These are phyloP conservation scores for Tympanoctomys barrerae DNA, from an alignment of 2,797 vertebrate species.

Conservation along the genomic window DNA sequence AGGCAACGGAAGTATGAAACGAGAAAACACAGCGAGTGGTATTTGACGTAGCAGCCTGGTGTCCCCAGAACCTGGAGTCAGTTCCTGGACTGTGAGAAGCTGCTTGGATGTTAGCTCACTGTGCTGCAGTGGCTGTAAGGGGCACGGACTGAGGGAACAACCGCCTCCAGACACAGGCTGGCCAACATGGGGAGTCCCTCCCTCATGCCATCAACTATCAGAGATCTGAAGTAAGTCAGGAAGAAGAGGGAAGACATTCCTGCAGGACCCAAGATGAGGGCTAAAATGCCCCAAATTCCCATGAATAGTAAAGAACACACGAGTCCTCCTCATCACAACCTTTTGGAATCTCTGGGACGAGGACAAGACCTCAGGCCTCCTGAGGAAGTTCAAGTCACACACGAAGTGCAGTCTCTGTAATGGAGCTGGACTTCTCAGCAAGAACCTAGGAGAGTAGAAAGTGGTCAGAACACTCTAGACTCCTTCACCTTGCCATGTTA, in stretches of 20 bases:
- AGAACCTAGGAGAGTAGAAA: not conserved
- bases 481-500: not conserved
- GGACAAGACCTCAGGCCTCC: not conserved
- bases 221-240: not conserved
- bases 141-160: not conserved
- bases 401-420: rapidly evolving
- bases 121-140: not conserved
- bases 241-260: not conserved
- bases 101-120: not conserved
- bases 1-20: not conserved
- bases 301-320: not conserved
- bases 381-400: too few relatives aligned
- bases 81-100: not conserved
- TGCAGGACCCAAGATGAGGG: not conserved
- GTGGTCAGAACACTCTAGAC: not conserved
- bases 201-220: too few relatives aligned
- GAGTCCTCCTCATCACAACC: not conserved
- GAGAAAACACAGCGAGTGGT: not conserved
- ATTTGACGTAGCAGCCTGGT: not conserved
- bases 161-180: not conserved
- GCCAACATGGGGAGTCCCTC: not conserved
- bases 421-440: not conserved
- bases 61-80: not conserved
- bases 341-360: not conserved
- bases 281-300: not conserved